These are phyloP conservation scores for Pecten maximus DNA, from an alignment of 2,888 invertebrate genomes.

Conservation along the genomic window DNA sequence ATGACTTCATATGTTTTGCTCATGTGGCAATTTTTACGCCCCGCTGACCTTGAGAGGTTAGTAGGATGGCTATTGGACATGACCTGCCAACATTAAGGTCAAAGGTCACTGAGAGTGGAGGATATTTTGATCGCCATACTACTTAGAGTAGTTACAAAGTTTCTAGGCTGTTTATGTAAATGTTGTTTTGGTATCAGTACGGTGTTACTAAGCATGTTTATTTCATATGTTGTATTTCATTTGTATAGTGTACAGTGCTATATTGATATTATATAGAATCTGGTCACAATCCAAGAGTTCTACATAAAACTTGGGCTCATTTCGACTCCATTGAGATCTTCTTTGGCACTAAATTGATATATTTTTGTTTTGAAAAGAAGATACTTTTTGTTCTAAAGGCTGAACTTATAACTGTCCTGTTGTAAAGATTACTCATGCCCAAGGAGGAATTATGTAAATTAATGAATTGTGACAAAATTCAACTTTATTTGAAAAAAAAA, in stretches of 20 bases:
- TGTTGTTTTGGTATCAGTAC: not conserved
- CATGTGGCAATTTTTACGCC: not conserved
- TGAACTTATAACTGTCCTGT: not conserved
- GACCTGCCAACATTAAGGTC: not conserved
- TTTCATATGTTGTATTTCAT: slow-evolving; percentile 21
- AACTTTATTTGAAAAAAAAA: not conserved
- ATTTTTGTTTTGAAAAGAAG: not conserved
- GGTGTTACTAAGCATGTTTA: not conserved
- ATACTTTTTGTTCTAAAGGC: not conserved
- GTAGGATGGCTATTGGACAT: not conserved
- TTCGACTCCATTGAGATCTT: not conserved
- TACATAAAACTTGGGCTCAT: not conserved
- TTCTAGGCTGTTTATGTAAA: not conserved
- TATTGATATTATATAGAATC: not conserved
- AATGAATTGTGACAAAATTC: not conserved
- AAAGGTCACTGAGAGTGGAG: not conserved
- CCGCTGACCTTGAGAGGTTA: not conserved
- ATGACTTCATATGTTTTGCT: slow-evolving; percentile 35
- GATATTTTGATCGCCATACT: not conserved
- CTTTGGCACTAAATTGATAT: not conserved
- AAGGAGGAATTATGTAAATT: not conserved
- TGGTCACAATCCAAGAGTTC: not conserved
- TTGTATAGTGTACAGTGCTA: not conserved
- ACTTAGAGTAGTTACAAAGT: not conserved
- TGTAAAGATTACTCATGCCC: not conserved